Conservation (phyloP, 1,140 invertebrate genomes). For the Maconellicoccus hirsutus region DNA sequence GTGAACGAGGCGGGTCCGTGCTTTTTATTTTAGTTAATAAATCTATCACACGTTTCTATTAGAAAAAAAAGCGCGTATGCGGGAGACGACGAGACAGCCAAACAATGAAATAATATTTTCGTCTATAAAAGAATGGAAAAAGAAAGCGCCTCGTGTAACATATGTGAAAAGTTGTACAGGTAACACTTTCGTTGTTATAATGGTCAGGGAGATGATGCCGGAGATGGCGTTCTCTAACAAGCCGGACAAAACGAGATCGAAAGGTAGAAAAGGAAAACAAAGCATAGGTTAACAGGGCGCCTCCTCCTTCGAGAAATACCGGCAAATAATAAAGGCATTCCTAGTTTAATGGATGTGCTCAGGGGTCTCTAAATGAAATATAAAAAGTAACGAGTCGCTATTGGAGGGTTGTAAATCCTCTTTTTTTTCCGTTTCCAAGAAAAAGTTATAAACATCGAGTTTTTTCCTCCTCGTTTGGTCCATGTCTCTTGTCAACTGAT, state of each 20-base stretch:
- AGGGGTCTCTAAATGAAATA: neutral
- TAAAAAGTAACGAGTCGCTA: neutral
- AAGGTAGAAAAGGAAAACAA: neutral
- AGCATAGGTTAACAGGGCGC: neutral
- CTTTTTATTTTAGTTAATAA: constrained; percentile 21
- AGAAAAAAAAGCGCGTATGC: too few relatives aligned
- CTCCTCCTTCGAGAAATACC: neutral
- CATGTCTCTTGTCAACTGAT: too few relatives aligned
- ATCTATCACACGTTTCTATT: neutral
- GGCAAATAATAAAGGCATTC: neutral
- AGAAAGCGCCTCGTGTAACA: neutral
- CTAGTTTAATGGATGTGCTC: neutral
- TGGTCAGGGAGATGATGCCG: neutral
- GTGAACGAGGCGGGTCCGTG: neutral
- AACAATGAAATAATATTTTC: neutral
- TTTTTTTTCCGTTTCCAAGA: too few relatives aligned
- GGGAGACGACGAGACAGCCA: too few relatives aligned
- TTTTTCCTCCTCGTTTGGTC: too few relatives aligned
- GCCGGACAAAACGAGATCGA: neutral
- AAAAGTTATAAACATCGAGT: too few relatives aligned
- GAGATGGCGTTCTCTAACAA: neutral
- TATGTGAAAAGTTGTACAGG: neutral
- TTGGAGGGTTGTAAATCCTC: neutral
- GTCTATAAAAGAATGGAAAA: neutral
- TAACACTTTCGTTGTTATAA: neutral